Percentiles rank a stretch among this genome's conserved stretches.
Conservation (phyloP, 2,113 vertebrate genomes). For the Myiagra hebetior region DNA sequence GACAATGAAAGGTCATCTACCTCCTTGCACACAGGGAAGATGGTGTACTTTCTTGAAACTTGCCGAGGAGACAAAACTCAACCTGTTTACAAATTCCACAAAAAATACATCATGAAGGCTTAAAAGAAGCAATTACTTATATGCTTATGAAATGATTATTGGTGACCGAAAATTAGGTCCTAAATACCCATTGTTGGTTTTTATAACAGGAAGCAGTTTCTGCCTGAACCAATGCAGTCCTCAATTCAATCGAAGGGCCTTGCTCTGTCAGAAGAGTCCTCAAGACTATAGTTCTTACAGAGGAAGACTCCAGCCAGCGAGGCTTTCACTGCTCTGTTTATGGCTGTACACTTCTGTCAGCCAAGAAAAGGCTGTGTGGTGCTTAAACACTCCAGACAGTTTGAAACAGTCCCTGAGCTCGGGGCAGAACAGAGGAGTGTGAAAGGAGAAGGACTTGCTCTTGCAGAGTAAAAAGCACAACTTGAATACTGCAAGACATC, state of each 20-base stretch:
- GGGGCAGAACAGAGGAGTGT: rapidly evolving
- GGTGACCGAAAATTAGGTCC: neutral
- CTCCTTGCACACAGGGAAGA: neutral
- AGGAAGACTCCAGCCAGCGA: neutral
- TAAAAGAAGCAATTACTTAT: neutral
- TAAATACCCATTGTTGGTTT: neutral
- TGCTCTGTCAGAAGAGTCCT: neutral
- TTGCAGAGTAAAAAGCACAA: neutral
- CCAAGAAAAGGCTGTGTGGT: neutral
- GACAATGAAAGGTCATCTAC: neutral
- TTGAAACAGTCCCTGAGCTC: neutral
- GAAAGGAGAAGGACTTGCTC: neutral
- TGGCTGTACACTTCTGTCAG: rapidly evolving
- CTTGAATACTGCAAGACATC: neutral
- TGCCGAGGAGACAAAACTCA: neutral
- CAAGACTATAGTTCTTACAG: neutral
- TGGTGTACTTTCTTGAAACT: neutral
- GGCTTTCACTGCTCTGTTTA: neutral
- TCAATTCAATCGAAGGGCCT: rapidly evolving
- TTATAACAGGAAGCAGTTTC: neutral
- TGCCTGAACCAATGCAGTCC: neutral
- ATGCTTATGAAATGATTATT: neutral
- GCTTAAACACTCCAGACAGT: neutral
- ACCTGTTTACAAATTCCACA: neutral
- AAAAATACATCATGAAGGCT: neutral